Evolutionary conservation across 2,797 vertebrate genomes (phyloP), one percentile per base, ranked within the genome.

Genomic region (Lophius americanus): DNA sequence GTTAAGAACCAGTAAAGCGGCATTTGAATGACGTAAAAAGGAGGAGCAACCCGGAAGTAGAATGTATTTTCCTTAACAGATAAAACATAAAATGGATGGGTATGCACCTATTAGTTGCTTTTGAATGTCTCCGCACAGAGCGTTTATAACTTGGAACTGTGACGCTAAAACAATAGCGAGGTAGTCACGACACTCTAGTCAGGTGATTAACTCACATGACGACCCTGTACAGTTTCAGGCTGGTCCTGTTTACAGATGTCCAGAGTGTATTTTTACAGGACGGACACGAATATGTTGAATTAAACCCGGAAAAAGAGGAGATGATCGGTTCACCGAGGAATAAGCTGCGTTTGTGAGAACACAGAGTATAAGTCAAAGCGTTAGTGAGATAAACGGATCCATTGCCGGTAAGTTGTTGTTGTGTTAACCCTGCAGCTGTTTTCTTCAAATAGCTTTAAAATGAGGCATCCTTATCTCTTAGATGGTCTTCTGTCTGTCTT

Each of bases 181-280:
- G 47, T 50, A 32, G 39, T 49, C 3, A 9, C 4, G 3, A 2
- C 49, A 1, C 46, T 7, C 0, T 8, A 6, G 73, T 92, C 93
- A 94, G 92, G 92, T 94, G 93, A 92, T 37, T n/a, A 23, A 2
- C 41, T 88, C 93, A 94, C 90, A 84, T 93, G 92, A 93, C 85
- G 47, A 1, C 9, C 38, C 12, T 38, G 59, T 67, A 35, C 36
- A 46, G 73, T 76, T 70, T 60, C n/a, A 14, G 55, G 4, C 10
- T 11, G 23, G 48, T 73, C 67, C 23, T 14, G 52, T 41, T 23
- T 39, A 9, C 68, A n/a, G 54, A 55, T 39, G 23, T 49, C 67
- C 9, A 57, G 35, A 12, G 43, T 11, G 23, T 35, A 8, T 2
- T 14, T 58, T 54, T 14, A 62, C 5, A 7, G 11, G 55, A 56